Percentiles rank a stretch among this genome's conserved stretches.
These are phyloP conservation scores for Nothoprocta perdicaria DNA, from an alignment of 2,113 vertebrate species.

Conservation along the genomic window DNA sequence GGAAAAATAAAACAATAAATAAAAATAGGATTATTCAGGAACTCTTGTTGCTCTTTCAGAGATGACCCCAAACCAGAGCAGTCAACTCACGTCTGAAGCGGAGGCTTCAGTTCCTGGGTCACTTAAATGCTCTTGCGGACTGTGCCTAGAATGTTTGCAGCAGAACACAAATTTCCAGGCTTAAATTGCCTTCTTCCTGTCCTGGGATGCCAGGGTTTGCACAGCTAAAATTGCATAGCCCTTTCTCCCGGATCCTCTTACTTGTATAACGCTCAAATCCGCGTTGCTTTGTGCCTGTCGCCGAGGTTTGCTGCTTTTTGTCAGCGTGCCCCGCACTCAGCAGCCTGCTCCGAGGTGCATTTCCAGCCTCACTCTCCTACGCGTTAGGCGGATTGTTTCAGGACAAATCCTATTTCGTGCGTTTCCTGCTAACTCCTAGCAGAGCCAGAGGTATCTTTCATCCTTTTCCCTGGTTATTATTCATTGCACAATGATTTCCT, in stretches of 20 bases:
- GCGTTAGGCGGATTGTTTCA: not conserved
- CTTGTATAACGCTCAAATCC: not conserved
- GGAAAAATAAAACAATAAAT: not conserved
- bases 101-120: not conserved
- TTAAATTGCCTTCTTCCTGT: constrained; percentile 67
- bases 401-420: not conserved
- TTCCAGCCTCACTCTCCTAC: not conserved
- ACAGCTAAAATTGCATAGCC: constrained; percentile 1
- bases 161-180: constrained; percentile 23
- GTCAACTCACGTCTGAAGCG: not conserved
- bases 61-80: not conserved
- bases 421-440: not conserved
- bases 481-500: not conserved
- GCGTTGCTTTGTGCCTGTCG: not conserved
- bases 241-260: constrained; percentile 12
- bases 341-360: not conserved
- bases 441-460: not conserved
- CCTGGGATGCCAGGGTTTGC: constrained; percentile 43
- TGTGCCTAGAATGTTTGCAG: not conserved
- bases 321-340: not conserved
- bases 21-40: not conserved
- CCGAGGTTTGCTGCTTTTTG: not conserved
- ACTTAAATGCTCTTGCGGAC: not conserved
- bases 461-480: not conserved
- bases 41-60: not conserved